Conservation (phyloP, 2,113 vertebrate species). For the Mesitornis unicolor region DNA sequence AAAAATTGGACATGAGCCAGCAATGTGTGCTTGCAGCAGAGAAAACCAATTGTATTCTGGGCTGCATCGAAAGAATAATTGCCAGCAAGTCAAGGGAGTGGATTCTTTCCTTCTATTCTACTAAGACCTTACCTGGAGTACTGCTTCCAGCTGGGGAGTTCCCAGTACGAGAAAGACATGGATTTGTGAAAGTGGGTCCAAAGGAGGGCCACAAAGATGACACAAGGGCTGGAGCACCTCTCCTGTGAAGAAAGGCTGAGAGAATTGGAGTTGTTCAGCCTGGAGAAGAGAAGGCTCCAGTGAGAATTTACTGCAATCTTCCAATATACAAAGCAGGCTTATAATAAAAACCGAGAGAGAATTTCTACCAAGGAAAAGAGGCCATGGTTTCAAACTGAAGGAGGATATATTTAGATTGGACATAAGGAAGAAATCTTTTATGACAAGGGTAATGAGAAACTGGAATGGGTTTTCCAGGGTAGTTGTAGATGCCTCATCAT, state of each 20-base stretch:
- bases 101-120: background rate
- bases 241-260: background rate
- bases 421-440: background rate
- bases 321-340: background rate
- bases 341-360: background rate
- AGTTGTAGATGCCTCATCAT: background rate
- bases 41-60: background rate
- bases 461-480: background rate
- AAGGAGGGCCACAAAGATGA: background rate
- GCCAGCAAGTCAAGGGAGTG: background rate
- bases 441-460: background rate
- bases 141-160: background rate
- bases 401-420: background rate
- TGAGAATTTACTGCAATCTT: background rate
- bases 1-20: background rate
- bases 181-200: background rate
- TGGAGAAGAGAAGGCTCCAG: background rate
- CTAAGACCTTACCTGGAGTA: background rate
- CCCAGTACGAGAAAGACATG: background rate
- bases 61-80: background rate
- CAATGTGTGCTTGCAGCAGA: background rate
- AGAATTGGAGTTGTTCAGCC: background rate
- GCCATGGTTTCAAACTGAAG: background rate
- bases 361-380: background rate
- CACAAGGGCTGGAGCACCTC: background rate